Evolutionary conservation across 2,888 invertebrate species (phyloP).

Genomic region (Griposia aprilina): DNA sequence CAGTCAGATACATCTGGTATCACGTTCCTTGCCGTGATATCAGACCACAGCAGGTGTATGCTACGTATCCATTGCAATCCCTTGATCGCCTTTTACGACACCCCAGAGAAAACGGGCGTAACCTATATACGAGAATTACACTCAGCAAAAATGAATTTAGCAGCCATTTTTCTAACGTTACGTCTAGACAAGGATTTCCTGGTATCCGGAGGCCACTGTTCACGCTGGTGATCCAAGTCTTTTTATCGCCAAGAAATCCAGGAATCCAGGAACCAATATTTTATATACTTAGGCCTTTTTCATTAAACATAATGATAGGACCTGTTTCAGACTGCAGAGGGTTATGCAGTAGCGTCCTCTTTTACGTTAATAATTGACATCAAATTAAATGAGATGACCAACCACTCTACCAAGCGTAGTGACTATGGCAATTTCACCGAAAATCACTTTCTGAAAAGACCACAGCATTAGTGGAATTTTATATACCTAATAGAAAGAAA

Average conservation of each 20-base stretch:
- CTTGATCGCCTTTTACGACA: constrained; percentile 15
- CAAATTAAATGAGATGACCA: not conserved
- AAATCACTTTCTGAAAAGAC: not conserved
- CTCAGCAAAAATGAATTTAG: constrained; percentile 3
- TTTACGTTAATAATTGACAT: not conserved
- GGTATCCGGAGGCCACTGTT: not conserved
- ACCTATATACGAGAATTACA: constrained; percentile 10
- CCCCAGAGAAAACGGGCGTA: constrained; percentile 25
- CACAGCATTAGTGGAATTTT: not conserved
- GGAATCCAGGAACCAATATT: not conserved
- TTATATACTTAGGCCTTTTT: not conserved
- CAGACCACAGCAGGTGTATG: constrained; percentile 29
- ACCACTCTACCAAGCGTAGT: no score
- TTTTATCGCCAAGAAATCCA: not conserved
- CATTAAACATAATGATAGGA: not conserved
- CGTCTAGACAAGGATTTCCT: not conserved
- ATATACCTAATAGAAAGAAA: not conserved
- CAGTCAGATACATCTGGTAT: not conserved
- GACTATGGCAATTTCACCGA: no score
- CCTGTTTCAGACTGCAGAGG: not conserved
- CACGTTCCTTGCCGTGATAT: not conserved
- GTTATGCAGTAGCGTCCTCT: not conserved
- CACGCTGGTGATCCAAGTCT: not conserved
- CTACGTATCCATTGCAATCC: not conserved
- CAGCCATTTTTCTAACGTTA: not conserved